Conservation (phyloP, 2,113 vertebrate genomes). For the Ia io region DNA sequence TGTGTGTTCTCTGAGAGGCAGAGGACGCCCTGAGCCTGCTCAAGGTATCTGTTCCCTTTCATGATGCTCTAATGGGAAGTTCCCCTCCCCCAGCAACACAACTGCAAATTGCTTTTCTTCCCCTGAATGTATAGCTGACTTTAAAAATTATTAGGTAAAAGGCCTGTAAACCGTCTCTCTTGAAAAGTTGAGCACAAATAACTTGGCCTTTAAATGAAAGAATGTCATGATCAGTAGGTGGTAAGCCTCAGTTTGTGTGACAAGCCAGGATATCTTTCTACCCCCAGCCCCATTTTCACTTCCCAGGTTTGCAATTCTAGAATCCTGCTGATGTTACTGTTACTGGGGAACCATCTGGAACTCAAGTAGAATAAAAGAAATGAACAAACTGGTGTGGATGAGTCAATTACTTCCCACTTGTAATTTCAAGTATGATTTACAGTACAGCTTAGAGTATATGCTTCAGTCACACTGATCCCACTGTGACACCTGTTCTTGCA, state of each 20-base stretch:
- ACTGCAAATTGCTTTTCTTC: background rate
- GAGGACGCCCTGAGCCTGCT: background rate
- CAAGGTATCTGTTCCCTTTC: background rate
- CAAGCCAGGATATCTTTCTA: background rate
- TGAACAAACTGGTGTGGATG: background rate
- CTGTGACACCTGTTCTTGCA: conserved; percentile 51
- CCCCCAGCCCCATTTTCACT: background rate
- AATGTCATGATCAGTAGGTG: background rate
- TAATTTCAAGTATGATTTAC: conserved; percentile 1
- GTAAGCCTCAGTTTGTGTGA: background rate
- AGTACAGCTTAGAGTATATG: background rate
- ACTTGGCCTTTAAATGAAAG: background rate
- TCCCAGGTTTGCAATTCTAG: conserved; percentile 9
- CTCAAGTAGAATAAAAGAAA: background rate
- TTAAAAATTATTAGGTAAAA: background rate
- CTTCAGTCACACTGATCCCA: background rate
- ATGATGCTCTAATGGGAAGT: background rate
- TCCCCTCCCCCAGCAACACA: background rate
- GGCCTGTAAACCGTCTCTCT: background rate
- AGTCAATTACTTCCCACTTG: background rate
- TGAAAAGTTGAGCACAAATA: background rate
- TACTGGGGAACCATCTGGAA: background rate
- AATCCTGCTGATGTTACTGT: background rate
- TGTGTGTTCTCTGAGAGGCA: background rate
- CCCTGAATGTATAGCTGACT: background rate